Conservation (phyloP, 2,888 invertebrate species). For the Polydesmus complanatus region DNA sequence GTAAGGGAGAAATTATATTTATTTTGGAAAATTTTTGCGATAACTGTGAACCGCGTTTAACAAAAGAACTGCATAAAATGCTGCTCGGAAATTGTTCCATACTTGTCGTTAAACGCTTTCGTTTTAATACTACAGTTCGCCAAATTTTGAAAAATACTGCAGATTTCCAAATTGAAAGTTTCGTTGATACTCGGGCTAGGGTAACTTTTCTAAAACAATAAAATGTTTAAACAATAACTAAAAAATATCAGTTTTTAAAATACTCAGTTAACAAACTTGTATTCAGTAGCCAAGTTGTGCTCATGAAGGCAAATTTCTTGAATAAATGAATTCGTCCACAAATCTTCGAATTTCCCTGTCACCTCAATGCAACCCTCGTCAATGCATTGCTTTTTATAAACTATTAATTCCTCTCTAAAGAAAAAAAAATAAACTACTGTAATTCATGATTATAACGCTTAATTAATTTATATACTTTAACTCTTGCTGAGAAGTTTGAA, state of each 20-base stretch:
- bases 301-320: too few relatives aligned
- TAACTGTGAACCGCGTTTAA: not conserved
- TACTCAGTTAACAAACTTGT: too few relatives aligned
- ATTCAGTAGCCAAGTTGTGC: too few relatives aligned
- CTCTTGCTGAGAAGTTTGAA: not conserved
- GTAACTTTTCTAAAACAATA: not conserved
- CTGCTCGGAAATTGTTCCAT: constrained; percentile 11
- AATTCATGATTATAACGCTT: not conserved
- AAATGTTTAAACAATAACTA: not conserved
- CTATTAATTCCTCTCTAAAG: not conserved
- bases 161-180: not conserved
- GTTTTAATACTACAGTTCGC: constrained; percentile 1
- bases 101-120: not conserved
- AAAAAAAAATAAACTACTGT: not conserved
- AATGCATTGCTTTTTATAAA: not conserved
- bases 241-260: too few relatives aligned
- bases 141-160: not conserved
- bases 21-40: not conserved
- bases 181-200: not conserved
- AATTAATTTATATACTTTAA: not conserved
- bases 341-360: too few relatives aligned
- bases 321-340: too few relatives aligned
- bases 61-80: not conserved
- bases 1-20: not conserved
- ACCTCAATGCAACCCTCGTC: not conserved